Base-by-base conservation (phyloP, 2,113 vertebrate species). In the Erythrocercus mccallii region DNA sequence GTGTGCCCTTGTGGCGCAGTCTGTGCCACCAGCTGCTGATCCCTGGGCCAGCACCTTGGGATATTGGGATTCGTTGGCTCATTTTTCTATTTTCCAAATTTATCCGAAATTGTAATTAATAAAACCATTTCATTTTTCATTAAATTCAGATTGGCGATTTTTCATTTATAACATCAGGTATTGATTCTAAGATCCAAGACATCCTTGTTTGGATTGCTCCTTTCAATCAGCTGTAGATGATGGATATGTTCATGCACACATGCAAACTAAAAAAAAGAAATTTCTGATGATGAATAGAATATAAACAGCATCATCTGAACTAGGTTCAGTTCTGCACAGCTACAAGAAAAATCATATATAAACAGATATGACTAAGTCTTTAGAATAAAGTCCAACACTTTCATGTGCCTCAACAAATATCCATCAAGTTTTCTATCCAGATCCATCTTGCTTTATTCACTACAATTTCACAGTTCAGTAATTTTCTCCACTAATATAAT, bases 191-290 rank as follows among this genome's bases (percentile, higher is more conserved):
- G 19, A 73, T 30, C 23, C 28, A 80, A 80, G n/a, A 22, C 22
- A 86, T 44, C 7, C 15, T 45, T 45, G 47, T 61, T 45, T 38
- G 47, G 38, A 53, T 45, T 53, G 28, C 11, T 61, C 35, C 44
- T 58, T 78, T 58, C 51, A 62, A 38, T 38, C 61, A 68, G 18
- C 5, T 78, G 22, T 12, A 48, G 22, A 40, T 48, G 35, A 81
- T 28, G 24, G 17, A 17, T n/a, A 47, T 20, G 23, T 28, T 74
- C 11, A 45, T 53, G 22, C 28, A 76, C 0, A 0, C 17, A 25
- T 2, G 7, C 21, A 84, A 72, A 61, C 19, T 33, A 91, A 65
- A 90, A 81, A 81, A 25, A 66, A 50, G 42, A 66, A 42, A 12
- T 16, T 51, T 72, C 31, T 56, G 33, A 68, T 28, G 38, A 91